Percentiles rank a stretch among this genome's conserved stretches.
Evolutionary conservation across 2,113 vertebrate species (phyloP).

Genomic region (Rhynchopsitta pachyrhyncha): DNA sequence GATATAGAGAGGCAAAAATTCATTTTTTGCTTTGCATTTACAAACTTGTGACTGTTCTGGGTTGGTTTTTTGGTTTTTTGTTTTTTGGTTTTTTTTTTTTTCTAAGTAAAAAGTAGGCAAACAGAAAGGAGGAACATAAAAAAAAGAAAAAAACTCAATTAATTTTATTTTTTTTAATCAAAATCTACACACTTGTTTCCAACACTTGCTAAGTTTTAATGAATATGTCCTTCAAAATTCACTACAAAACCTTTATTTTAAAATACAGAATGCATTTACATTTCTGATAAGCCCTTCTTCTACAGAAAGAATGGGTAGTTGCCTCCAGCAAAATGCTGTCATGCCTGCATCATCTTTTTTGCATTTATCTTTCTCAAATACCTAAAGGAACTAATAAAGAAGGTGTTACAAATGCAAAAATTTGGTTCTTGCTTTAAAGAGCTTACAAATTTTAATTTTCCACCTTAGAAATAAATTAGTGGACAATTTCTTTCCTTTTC

Average conservation of each 20-base stretch:
- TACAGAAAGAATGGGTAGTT: background rate
- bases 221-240: slow-evolving; percentile 15
- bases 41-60: background rate
- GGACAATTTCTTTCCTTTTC: background rate
- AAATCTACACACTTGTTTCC: background rate
- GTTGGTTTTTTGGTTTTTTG: background rate
- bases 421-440: background rate
- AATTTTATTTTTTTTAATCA: slow-evolving; percentile 4
- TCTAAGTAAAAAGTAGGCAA: slow-evolving; percentile 8
- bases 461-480: background rate
- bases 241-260: background rate
- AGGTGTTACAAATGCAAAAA: background rate
- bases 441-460: background rate
- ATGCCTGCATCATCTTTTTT: background rate
- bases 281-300: background rate
- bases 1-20: slow-evolving; percentile 58
- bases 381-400: background rate
- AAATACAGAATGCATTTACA: background rate
- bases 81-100: background rate
- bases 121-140: background rate
- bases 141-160: background rate
- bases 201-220: background rate
- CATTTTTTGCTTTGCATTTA: slow-evolving; percentile 46
- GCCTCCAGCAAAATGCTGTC: slow-evolving; percentile 5
- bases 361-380: background rate